Conservation (phyloP, 1,140 invertebrate species). For the Alviniconcha marisindica region DNA sequence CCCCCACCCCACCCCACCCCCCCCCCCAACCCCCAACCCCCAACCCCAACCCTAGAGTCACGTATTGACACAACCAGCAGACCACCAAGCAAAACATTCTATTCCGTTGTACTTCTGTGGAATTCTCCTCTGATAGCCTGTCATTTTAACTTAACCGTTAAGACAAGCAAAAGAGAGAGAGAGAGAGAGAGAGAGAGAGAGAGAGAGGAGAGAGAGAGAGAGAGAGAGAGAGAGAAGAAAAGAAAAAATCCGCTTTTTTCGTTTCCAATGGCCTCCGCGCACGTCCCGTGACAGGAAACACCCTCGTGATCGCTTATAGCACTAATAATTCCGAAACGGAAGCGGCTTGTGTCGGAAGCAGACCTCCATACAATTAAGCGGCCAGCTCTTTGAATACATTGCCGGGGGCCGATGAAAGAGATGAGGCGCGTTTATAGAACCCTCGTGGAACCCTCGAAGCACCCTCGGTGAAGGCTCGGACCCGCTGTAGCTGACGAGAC, state of each 20-base stretch:
- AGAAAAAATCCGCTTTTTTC: neutral
- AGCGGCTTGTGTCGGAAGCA: constrained; percentile 10
- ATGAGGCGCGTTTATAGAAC: neutral
- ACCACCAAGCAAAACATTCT: no score
- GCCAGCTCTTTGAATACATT: constrained; percentile 23
- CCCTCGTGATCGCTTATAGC: neutral
- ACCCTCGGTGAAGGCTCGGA: no score
- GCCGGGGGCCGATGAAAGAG: neutral
- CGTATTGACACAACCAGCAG: no score
- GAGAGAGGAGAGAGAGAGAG: no score
- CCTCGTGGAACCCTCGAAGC: no score
- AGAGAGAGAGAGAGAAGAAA: neutral
- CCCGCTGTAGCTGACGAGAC: neutral
- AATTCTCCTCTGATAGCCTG: no score
- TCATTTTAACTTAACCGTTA: no score
- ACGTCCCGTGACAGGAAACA: neutral
- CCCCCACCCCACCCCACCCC: no score
- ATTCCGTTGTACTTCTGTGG: no score
- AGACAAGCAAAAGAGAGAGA: neutral
- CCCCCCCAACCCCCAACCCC: no score
- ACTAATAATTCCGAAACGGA: constrained; percentile 26
- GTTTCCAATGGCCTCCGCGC: neutral
- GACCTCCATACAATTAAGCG: constrained; percentile 1
- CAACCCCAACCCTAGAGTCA: no score
- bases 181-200: neutral